Evolutionary conservation across 2,888 invertebrate species (phyloP).

Genomic region (Apotomis betuletana): DNA sequence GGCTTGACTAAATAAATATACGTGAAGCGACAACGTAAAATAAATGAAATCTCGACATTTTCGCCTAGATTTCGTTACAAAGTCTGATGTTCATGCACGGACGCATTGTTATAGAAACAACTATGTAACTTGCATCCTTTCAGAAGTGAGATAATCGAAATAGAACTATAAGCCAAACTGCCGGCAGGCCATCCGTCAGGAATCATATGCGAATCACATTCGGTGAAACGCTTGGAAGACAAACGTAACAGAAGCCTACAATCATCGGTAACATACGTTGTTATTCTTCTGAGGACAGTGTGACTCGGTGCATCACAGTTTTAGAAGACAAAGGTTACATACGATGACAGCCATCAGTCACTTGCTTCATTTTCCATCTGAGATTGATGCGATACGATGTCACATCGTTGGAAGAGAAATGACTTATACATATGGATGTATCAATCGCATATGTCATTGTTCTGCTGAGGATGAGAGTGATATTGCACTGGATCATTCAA

Average conservation of each 20-base stretch:
- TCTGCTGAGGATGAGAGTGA: not conserved
- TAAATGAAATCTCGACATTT: no score
- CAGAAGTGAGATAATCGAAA: not conserved
- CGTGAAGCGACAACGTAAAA: no score
- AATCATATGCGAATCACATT: conserved; percentile 7
- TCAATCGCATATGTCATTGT: not conserved
- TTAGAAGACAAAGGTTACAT: not conserved
- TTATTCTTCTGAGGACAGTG: not conserved
- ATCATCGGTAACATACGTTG: not conserved
- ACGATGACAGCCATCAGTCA: not conserved
- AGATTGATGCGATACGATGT: not conserved
- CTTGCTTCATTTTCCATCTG: not conserved
- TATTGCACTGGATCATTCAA: conserved; percentile 7
- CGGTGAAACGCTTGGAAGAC: not conserved
- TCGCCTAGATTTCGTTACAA: no score
- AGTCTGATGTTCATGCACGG: no score
- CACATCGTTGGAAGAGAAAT: not conserved
- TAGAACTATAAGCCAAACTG: not conserved
- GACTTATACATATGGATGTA: not conserved
- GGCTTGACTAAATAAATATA: no score
- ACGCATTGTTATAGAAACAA: no score
- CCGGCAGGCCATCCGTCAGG: not conserved
- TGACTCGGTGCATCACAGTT: not conserved
- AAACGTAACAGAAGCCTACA: not conserved
- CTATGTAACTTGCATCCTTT: not conserved